Evolutionary conservation across 2,888 invertebrate species (phyloP).

Genomic region (Yponomeuta evonymella): DNA sequence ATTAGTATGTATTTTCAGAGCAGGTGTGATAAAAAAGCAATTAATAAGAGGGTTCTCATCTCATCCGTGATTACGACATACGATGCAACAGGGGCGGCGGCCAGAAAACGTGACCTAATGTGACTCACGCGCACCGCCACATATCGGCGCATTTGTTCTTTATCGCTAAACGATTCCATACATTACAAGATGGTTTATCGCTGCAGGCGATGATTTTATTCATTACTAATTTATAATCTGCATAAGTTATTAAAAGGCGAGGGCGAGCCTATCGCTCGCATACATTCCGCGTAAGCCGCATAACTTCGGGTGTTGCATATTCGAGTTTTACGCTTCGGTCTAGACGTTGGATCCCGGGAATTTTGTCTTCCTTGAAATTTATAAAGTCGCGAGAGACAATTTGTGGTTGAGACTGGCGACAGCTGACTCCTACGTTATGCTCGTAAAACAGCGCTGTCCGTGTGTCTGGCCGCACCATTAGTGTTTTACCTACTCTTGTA

Average conservation of each 20-base stretch:
- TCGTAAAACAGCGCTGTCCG: too few species aligned
- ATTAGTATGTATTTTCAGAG: too few species aligned
- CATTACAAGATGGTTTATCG: not conserved
- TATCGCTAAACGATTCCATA: conserved; percentile 2
- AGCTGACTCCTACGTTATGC: too few species aligned
- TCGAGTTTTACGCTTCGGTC: not conserved
- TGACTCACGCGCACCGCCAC: not conserved
- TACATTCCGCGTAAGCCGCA: not conserved
- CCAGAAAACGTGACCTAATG: not conserved
- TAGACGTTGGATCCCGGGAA: not conserved
- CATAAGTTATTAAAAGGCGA: not conserved
- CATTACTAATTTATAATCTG: conserved; percentile 2
- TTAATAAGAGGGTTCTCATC: not conserved
- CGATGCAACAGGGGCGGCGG: not conserved
- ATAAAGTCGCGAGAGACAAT: too few species aligned
- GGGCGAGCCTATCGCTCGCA: not conserved
- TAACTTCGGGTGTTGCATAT: not conserved
- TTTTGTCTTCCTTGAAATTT: not conserved
- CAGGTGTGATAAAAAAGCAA: too few species aligned
- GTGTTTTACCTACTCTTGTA: too few species aligned
- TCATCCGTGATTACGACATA: not conserved
- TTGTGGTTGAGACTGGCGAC: too few species aligned
- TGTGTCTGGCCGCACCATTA: too few species aligned
- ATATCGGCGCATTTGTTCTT: conserved; percentile 2
- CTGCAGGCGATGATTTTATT: not conserved